Evolutionary conservation across 92 coral and sea anemone species (phyloP), one percentile per base, ranked within the genome.

Genomic region (Montipora capitata): DNA sequence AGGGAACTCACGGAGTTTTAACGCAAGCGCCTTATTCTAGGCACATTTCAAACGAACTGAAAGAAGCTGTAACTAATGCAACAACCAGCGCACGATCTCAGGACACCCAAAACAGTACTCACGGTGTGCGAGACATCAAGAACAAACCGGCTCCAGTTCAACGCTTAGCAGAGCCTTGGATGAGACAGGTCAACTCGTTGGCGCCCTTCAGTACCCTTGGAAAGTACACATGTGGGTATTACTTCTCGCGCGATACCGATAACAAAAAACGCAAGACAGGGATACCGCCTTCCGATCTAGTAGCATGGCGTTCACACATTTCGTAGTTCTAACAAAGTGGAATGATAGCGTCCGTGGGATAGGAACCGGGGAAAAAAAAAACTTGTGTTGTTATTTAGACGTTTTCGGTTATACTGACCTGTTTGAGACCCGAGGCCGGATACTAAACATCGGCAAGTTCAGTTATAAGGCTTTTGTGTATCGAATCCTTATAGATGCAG

Each of bases 131-230:
- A 44, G 42, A 71, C 1, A 14, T 68, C 5, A 56, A 61, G 40
- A 64, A 54, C 58, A 85, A 81, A 41, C 12, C 78, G 12, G 78
- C 86, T 56, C 89, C 72, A 72, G 51, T 88, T 59, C 94, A 89
- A 35, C 66, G 79, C 9, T 82, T 79, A 51, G 83, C 94, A 43
- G 96, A 90, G 27, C 94, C 92, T 12, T 85, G 95, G 70, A 85
- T 72, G 84, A 68, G 93, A 38, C 94, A 95, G 11, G 92, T 96
- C 7, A 98, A 98, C 76, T 91, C 96, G 54, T 72, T 98, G 57
- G 98, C 99, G 15, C 99, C 99, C 27, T 98, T 98, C 83, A 92
- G 98, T 2, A 94, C 98, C 45, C 96, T 94, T 40, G 98, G 98
- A 2, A 98, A 98, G 81, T 89, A 94, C 20, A 98, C 99, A 2